These are phyloP conservation scores for Brachyrhaphis roseni DNA, from an alignment of 2,797 vertebrate genomes.

Conservation along the genomic window DNA sequence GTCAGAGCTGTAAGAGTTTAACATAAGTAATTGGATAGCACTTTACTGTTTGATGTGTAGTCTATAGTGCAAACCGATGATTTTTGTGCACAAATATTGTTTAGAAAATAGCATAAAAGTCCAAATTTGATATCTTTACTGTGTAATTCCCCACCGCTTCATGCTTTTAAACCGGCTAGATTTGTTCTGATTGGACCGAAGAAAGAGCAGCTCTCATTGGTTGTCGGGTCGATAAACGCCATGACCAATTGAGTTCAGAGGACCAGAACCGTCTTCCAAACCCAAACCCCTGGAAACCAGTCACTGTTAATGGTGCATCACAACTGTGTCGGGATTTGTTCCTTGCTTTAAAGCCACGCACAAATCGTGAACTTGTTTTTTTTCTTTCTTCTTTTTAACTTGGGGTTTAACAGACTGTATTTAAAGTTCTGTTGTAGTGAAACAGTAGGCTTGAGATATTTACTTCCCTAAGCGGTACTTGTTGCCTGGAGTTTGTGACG, in stretches of 20 bases:
- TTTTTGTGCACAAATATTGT: constrained; percentile 2
- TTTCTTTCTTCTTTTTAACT: neutral
- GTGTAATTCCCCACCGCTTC: neutral
- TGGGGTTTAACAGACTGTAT: constrained; percentile 34
- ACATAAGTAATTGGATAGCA: constrained; percentile 46
- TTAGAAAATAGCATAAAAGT: neutral
- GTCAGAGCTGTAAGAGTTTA: constrained; percentile 7
- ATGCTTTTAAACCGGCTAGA: neutral
- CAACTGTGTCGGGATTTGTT: constrained; percentile 5
- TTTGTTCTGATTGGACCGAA: neutral
- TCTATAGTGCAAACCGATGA: neutral
- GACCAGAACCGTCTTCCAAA: constrained; percentile 25
- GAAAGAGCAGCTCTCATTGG: constrained; percentile 39
- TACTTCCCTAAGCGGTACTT: constrained; percentile 62
- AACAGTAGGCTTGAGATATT: constrained; percentile 7
- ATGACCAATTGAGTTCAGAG: constrained; percentile 12
- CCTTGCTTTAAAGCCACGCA: constrained; percentile 40
- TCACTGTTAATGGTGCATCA: neutral
- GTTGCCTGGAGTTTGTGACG: constrained; percentile 29
- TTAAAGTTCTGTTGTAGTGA: constrained; percentile 3
- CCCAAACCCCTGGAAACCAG: neutral
- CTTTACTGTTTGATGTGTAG: constrained; percentile 44
- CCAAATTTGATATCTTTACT: neutral
- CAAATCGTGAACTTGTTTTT: constrained; percentile 57
- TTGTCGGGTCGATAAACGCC: neutral